Evolutionary conservation across 64 coral and sea anemone genomes (phyloP).

Genomic region (Montipora cactus): DNA sequence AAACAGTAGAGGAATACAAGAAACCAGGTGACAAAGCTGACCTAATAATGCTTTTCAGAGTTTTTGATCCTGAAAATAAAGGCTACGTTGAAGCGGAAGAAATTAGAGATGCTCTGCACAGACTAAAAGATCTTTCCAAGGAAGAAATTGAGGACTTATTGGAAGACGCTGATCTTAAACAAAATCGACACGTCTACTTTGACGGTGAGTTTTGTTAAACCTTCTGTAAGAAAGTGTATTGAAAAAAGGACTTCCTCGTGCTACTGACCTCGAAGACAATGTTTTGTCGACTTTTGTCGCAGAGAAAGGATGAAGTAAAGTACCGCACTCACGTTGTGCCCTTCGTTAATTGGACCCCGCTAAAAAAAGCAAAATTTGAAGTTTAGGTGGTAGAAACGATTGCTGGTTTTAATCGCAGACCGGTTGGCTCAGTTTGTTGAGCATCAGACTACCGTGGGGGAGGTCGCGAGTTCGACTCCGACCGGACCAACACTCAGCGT

Average conservation of each 20-base stretch:
- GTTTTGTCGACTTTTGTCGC: no score
- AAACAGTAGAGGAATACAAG: constrained; percentile 40
- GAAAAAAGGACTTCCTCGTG: neutral
- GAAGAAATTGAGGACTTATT: constrained; percentile 21
- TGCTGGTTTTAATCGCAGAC: no score
- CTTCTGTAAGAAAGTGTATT: neutral
- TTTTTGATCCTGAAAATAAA: constrained; percentile 39
- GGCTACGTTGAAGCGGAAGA: constrained; percentile 23
- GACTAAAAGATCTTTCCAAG: constrained; percentile 20
- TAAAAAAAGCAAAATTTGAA: no score
- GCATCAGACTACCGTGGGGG: no score
- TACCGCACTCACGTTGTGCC: no score
- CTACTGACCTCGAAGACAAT: no score
- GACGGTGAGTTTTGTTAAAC: neutral
- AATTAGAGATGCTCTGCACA: neutral
- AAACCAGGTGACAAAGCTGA: constrained; percentile 3
- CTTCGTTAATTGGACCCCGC: no score
- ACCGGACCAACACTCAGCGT: no score
- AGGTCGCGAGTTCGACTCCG: no score
- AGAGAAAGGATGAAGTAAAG: no score
- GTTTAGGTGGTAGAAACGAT: no score
- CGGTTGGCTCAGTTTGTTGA: no score
- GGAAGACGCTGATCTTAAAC: neutral
- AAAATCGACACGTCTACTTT: constrained; percentile 35
- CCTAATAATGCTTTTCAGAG: constrained; percentile 41